These are phyloP conservation scores for Dunckerocampus dactyliophorus DNA, from an alignment of 2,113 vertebrate genomes.

Conservation along the genomic window DNA sequence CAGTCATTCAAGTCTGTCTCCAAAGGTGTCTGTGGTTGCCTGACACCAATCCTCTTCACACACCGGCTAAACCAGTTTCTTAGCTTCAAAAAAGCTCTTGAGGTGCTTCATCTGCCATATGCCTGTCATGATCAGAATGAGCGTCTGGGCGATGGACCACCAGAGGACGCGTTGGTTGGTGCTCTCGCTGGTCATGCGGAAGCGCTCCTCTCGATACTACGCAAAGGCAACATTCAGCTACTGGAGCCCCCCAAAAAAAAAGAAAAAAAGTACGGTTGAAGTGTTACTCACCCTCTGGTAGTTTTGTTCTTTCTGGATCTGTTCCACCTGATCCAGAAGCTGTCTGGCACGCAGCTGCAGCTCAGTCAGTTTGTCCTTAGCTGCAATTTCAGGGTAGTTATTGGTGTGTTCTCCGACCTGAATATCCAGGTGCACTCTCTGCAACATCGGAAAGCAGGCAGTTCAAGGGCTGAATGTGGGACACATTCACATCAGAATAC, in stretches of 20 bases:
- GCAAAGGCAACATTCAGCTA: background rate
- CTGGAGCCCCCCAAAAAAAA: background rate
- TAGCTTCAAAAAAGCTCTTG: constrained; percentile 96
- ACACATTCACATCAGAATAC: background rate
- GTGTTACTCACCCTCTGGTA: constrained; percentile 85
- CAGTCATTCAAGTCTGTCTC: constrained; percentile 11
- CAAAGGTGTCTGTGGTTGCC: background rate
- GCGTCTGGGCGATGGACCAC: constrained; percentile 94
- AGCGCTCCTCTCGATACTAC: constrained; percentile 91
- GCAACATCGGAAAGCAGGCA: background rate
- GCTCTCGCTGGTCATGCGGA: constrained; percentile 93
- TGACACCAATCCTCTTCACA: background rate
- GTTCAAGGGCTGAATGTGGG: background rate
- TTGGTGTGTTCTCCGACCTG: constrained; percentile 94
- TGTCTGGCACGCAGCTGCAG: constrained; percentile 88
- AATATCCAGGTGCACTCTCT: constrained; percentile 92
- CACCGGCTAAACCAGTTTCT: constrained; percentile 82
- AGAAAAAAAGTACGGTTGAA: background rate
- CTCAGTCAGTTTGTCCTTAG: constrained; percentile 91
- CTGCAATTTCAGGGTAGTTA: constrained; percentile 94
- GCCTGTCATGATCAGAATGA: constrained; percentile 90
- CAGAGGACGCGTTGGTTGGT: constrained; percentile 95
- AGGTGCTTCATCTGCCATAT: constrained; percentile 97
- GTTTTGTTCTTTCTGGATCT: constrained; percentile 96
- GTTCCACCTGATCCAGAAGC: constrained; percentile 90